Base-by-base conservation (phyloP, 2,113 vertebrate genomes). In the Ploceus nigricollis region DNA sequence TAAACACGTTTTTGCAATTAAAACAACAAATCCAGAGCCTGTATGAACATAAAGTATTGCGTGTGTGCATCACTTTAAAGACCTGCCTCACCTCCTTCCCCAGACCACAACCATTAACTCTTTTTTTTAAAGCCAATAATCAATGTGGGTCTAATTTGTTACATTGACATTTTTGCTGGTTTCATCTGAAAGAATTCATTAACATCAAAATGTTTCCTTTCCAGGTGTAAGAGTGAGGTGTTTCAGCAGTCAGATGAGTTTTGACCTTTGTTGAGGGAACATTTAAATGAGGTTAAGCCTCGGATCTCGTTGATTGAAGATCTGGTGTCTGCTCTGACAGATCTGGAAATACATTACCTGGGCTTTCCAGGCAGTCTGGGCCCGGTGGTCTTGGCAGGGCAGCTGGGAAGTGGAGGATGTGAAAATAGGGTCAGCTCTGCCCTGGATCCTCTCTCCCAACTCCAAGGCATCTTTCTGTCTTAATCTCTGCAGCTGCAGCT, bases 71-170 rank as follows among this genome's bases (percentile, higher is more conserved):
- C 73, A 39, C 96, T 97, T 96, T 94, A 82, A 96, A 95, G 96
- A 96, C 96, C 84, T 94, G 86, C 86, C 82, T 97, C 87, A 95
- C 95, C 91, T 87, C 88, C 82, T 92, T 94, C 90, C 87, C 95
- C 94, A 88, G 77, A 84, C 73, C 89, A 94, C 83, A 94, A 66
- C 73, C 73, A 94, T 97, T 97, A 97, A 89, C 78, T 97, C 87
- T 90, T 97, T 97, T 85, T 96, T 90, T 94, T 91, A 69, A 96
- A 97, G 82, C 95, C 97, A 96, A 98, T 98, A 98, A 98, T 98
- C 98, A 98, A 98, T 98, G 96, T 70, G 56, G 69, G 53, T 94
- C 93, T 98, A 98, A 98, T 98, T 97, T 98, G 97, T 98, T 96
- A 94, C 92, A 80, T 64, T 98, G 97, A 97, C 97, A 97, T 97